Conservation (phyloP, 1,140 invertebrate genomes). For the Chrysomallon squamiferum region DNA sequence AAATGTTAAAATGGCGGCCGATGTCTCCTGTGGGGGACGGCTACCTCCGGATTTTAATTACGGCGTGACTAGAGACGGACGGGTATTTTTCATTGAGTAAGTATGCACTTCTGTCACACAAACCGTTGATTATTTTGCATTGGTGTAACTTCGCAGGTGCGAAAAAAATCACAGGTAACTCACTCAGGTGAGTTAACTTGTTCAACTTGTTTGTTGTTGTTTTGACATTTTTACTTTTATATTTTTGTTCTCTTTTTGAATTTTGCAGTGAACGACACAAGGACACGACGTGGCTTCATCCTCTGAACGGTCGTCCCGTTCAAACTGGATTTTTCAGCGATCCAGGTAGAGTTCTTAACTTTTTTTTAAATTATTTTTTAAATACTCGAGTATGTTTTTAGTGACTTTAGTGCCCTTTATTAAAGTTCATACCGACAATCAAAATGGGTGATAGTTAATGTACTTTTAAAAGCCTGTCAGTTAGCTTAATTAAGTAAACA, state of each 20-base stretch:
- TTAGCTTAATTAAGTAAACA: too few species aligned
- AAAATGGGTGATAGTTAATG: too few species aligned
- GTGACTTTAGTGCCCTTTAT: too few species aligned
- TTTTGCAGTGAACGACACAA: conserved; percentile 38
- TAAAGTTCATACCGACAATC: too few species aligned
- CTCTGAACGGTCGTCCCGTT: conserved; percentile 35
- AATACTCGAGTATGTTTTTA: too few species aligned
- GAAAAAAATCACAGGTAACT: neutral
- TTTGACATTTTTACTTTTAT: neutral
- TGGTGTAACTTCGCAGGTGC: neutral
- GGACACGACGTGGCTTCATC: conserved; percentile 48
- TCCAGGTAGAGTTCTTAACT: conserved; percentile 20
- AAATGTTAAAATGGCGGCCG: conserved; percentile 36
- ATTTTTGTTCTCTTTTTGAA: conserved; percentile 22
- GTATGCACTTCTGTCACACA: conserved; percentile 9
- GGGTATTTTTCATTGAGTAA: conserved; percentile 57
- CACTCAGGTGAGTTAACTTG: neutral
- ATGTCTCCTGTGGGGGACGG: conserved; percentile 14
- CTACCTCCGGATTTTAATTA: conserved; percentile 42
- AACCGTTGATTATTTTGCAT: neutral
- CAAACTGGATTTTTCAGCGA: conserved; percentile 30
- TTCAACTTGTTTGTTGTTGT: conserved; percentile 5
- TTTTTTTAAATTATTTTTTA: too few species aligned
- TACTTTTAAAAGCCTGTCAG: too few species aligned
- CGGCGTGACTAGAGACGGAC: conserved; percentile 47